These are phyloP conservation scores for Aphelocoma californica DNA, from an alignment of 2,797 vertebrate genomes.

Conservation along the genomic window DNA sequence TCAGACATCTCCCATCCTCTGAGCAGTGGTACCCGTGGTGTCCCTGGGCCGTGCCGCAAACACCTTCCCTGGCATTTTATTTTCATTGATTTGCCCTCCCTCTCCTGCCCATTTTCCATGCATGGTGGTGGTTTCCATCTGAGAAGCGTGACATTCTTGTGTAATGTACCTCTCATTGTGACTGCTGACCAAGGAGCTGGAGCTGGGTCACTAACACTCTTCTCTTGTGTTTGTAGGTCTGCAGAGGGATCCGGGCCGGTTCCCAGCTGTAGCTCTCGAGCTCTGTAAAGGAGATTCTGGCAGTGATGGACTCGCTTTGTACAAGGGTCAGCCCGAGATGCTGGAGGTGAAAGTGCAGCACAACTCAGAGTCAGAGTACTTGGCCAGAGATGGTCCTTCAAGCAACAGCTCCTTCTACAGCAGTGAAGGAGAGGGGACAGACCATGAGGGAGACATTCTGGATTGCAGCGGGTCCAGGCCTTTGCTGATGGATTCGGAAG, in stretches of 20 bases:
- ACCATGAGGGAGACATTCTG: constrained; percentile 76
- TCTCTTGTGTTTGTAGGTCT: constrained; percentile 69
- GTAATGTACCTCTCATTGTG: neutral
- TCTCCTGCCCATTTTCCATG: constrained; percentile 65
- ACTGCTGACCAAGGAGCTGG: rapidly evolving
- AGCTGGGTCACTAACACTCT: constrained; percentile 20
- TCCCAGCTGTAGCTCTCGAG: constrained; percentile 61
- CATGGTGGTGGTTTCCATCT: constrained; percentile 38
- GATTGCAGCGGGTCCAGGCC: constrained; percentile 92
- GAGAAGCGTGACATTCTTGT: neutral
- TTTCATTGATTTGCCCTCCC: constrained; percentile 27
- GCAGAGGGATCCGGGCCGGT: constrained; percentile 60
- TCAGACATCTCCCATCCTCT: constrained; percentile 59
- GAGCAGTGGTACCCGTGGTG: constrained; percentile 12
- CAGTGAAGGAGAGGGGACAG: constrained; percentile 82
- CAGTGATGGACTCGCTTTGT: constrained; percentile 35
- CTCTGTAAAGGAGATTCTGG: constrained; percentile 38
- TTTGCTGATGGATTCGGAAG: constrained; percentile 91
- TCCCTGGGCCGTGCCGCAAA: neutral
- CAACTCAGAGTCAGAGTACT: constrained; percentile 59
- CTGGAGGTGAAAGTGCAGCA: constrained; percentile 41
- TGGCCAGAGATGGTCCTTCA: constrained; percentile 71
- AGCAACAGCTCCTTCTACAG: constrained; percentile 88
- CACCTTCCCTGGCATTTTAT: constrained; percentile 35
- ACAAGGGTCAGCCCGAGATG: constrained; percentile 17